Evolutionary conservation across 2,797 vertebrate species (phyloP).

Genomic region (Neopelma chrysocephalum): DNA sequence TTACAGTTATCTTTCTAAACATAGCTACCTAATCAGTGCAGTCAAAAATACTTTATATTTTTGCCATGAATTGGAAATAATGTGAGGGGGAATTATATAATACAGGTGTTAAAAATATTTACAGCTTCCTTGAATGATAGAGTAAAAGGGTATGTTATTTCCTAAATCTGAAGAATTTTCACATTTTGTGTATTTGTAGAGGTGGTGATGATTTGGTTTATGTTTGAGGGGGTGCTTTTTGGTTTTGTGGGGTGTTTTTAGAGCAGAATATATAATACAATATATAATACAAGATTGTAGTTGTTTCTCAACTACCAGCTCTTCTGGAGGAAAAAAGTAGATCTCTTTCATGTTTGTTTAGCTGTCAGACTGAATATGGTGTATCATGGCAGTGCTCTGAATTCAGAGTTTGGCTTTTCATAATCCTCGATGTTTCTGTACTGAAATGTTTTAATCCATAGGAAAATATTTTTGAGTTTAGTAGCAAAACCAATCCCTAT

Average conservation of each 20-base stretch:
- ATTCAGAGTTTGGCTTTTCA: background rate
- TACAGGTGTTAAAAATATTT: background rate
- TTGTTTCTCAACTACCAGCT: background rate
- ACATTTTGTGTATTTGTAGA: background rate
- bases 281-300: background rate
- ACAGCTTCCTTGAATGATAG: background rate
- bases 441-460: background rate
- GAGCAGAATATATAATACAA: background rate
- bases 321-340: background rate
- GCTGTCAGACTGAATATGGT: background rate
- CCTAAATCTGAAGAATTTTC: background rate
- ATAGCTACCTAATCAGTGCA: background rate
- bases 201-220: background rate
- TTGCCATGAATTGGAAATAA: background rate
- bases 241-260: rapidly evolving
- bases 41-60: background rate
- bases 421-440: background rate
- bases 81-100: background rate
- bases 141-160: background rate
- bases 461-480: background rate
- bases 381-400: background rate
- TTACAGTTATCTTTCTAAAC: background rate
- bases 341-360: background rate
- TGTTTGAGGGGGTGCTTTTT: background rate
- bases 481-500: background rate